Evolutionary conservation across 2,113 vertebrate species (phyloP).

Genomic region (Rhea pennata): DNA sequence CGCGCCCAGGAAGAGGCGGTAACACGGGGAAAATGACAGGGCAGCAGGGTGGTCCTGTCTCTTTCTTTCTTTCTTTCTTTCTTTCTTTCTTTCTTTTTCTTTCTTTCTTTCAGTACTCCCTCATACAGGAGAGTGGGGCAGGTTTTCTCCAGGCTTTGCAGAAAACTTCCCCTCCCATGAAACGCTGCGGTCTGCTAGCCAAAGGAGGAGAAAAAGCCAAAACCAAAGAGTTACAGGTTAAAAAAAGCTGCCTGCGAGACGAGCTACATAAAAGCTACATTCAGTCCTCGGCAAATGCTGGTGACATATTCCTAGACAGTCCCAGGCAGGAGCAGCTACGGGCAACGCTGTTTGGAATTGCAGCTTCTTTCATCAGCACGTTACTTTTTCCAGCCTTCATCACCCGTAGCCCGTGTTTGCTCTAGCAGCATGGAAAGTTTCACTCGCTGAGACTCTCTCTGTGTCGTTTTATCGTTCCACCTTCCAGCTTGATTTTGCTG

Average conservation of each 20-base stretch:
- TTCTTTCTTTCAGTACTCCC: not conserved
- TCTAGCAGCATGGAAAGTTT: rapidly evolving
- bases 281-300: not conserved
- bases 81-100: no score
- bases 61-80: no score
- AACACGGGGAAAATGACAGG: no score
- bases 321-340: no score
- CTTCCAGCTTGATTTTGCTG: not conserved
- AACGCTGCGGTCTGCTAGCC: rapidly evolving
- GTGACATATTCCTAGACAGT: no score
- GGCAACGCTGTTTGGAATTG: not conserved
- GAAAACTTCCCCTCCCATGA: no score
- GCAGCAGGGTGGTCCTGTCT: not conserved
- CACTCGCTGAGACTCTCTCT: rapidly evolving
- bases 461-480: rapidly evolving
- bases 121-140: rapidly evolving
- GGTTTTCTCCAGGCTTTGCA: rapidly evolving
- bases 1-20: no score
- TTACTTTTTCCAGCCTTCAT: not conserved
- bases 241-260: not conserved
- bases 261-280: not conserved
- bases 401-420: rapidly evolving
- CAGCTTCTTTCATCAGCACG: rapidly evolving
- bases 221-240: rapidly evolving
- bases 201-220: no score